phyloP scores from a whole-genome alignment of 35 echinoderm and acorn worm genomes.

The Diadema setosum region DNA sequence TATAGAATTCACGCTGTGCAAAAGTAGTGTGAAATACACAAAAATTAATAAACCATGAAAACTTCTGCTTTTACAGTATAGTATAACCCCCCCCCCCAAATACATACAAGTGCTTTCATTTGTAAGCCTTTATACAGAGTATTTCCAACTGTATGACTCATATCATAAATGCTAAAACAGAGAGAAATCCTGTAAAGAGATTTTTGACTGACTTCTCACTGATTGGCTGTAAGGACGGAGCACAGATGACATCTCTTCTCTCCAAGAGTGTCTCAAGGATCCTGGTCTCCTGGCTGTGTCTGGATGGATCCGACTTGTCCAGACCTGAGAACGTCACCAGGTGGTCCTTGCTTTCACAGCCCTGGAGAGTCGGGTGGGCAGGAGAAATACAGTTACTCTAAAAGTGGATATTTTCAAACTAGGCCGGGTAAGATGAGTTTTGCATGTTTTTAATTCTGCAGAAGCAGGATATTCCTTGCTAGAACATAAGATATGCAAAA shows the following conservation, averaged over 20 bases:
- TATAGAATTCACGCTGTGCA: too few relatives aligned
- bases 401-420: too few relatives aligned
- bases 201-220: too few relatives aligned
- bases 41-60: too few relatives aligned
- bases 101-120: neutral
- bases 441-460: too few relatives aligned
- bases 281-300: neutral
- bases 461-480: too few relatives aligned
- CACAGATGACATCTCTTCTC: conserved; percentile 73
- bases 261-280: conserved; percentile 68
- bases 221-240: conserved; percentile 1
- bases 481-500: too few relatives aligned
- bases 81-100: neutral
- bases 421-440: too few relatives aligned
- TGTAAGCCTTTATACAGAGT: neutral
- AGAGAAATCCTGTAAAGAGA: neutral
- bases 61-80: too few relatives aligned
- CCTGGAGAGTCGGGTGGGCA: conserved; percentile 30
- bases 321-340: conserved; percentile 42
- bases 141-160: neutral
- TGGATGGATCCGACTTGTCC: neutral
- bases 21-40: too few relatives aligned
- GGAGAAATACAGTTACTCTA: too few relatives aligned
- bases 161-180: neutral
- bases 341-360: conserved; percentile 90